These are phyloP conservation scores for Sialis fuliginosa DNA, from an alignment of 2,888 invertebrate species.

Conservation along the genomic window DNA sequence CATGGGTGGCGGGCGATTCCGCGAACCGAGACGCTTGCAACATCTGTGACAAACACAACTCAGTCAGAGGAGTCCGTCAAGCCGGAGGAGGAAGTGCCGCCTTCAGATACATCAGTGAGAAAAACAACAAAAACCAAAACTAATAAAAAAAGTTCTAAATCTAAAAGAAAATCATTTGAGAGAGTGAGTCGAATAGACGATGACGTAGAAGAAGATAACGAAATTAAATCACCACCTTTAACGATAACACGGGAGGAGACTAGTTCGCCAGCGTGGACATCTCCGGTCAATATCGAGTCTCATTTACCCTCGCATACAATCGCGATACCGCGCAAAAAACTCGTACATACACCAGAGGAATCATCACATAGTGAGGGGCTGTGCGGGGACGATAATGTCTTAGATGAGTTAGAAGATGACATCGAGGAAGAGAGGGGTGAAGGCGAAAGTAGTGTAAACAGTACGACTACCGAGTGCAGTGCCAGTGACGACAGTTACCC, in stretches of 20 bases:
- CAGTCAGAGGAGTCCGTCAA: constrained; percentile 8
- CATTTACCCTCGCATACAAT: constrained; percentile 43
- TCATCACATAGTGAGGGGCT: constrained; percentile 12
- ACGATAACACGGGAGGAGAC: constrained; percentile 5
- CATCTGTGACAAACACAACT: constrained; percentile 12
- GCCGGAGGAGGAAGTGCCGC: constrained; percentile 10
- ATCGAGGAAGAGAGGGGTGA: constrained; percentile 7
- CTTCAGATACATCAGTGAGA: constrained; percentile 16
- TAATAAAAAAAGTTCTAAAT: constrained; percentile 5
- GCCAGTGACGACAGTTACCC: constrained; percentile 10
- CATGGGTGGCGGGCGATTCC: constrained; percentile 72
- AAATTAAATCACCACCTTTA: constrained; percentile 2
- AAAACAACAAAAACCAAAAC: constrained; percentile 13
- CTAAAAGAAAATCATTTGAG: constrained; percentile 17
- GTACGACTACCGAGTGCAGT: constrained; percentile 15
- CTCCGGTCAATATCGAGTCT: constrained; percentile 36
- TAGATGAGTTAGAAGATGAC: constrained; percentile 6
- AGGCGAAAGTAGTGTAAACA: constrained; percentile 18
- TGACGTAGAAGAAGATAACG: constrained; percentile 13
- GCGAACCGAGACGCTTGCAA: constrained; percentile 45
- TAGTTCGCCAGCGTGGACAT: constrained; percentile 20
- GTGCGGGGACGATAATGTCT: constrained; percentile 11
- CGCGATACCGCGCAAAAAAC: constrained; percentile 27
- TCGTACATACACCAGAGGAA: constrained; percentile 9
- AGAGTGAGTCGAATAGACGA: constrained; percentile 13